Base-by-base conservation (phyloP, 2,113 vertebrate species). In the Neolamprologus fasciatus region DNA sequence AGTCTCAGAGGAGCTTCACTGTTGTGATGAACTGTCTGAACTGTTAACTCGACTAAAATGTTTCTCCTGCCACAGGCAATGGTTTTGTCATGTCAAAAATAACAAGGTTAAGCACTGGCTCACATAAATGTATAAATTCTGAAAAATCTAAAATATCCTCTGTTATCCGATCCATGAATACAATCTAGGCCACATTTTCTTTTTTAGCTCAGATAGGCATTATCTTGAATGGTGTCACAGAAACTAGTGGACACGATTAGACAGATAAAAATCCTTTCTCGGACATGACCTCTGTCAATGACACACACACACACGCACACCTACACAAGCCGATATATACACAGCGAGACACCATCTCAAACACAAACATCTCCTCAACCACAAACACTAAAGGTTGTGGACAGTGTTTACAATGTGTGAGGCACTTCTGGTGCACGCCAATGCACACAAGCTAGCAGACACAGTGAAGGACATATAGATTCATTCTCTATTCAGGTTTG, bases 211-310 rank as follows among this genome's bases (percentile, higher is more conserved):
- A 82, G 91, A 89, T 40, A 83, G 71, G 78, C 78, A 16, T 79
- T 93, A 90, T 91, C 89, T 94, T 26, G 31, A 83, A 87, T 71
- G 81, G 90, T 89, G 68, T 90, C 93, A 88, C 89, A 78, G 88
- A 81, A 86, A 86, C 35, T 28, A 73, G 87, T 37, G 71, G 87
- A 87, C 84, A 88, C 14, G 45, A 89, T 84, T 86, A 82, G 83
- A 63, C 78, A 84, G 79, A 93, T 92, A 91, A 90, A 73, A 79
- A 90, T 95, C 90, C 80, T 68, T 76, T 85, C 82, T 89, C 81
- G 79, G 78, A 86, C 83, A 85, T 87, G 89, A 93, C 94, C 95
- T 95, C 90, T 92, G 80, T 82, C 85, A 91, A 90, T 91, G 90
- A 79, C 54, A 63, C 33, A 28, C 42, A 55, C 66, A 6, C 33